Percentiles rank a stretch among this genome's conserved stretches.
Conservation (phyloP, 2,113 vertebrate species). For the Calypte anna region DNA sequence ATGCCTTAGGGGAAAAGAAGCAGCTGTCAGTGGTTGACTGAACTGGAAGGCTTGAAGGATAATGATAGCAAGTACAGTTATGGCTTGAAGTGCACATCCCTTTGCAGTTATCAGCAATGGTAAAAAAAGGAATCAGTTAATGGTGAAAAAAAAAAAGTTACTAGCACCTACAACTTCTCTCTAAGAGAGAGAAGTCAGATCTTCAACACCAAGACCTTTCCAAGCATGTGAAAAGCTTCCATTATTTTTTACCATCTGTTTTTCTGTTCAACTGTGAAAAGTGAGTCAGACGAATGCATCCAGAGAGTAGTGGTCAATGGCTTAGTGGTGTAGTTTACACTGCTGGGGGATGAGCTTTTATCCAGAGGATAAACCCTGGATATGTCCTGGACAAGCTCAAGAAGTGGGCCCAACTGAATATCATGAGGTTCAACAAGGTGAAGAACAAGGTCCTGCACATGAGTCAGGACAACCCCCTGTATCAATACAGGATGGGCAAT, state of each 20-base stretch:
- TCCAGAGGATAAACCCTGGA: background rate
- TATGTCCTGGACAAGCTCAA: background rate
- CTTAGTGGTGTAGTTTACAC: background rate
- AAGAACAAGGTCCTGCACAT: background rate
- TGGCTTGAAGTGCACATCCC: background rate
- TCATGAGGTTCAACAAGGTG: background rate
- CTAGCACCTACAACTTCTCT: background rate
- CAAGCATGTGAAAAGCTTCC: background rate
- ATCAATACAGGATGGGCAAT: background rate
- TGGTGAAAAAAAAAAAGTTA: no score
- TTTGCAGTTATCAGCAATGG: background rate
- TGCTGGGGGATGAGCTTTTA: fast-evolving
- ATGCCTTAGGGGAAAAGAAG: conserved; percentile 13
- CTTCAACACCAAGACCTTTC: background rate
- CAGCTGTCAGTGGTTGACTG: background rate
- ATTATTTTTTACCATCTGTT: background rate
- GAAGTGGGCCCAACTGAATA: background rate
- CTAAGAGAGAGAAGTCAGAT: background rate
- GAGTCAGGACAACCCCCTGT: fast-evolving
- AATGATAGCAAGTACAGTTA: background rate
- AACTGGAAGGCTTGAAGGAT: conserved; percentile 44
- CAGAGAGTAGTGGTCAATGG: background rate
- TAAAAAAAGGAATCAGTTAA: no score
- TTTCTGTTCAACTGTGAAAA: background rate
- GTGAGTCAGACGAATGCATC: background rate